phyloP scores from a whole-genome alignment of 2,797 vertebrate species.

The Eulemur rubriventer region DNA sequence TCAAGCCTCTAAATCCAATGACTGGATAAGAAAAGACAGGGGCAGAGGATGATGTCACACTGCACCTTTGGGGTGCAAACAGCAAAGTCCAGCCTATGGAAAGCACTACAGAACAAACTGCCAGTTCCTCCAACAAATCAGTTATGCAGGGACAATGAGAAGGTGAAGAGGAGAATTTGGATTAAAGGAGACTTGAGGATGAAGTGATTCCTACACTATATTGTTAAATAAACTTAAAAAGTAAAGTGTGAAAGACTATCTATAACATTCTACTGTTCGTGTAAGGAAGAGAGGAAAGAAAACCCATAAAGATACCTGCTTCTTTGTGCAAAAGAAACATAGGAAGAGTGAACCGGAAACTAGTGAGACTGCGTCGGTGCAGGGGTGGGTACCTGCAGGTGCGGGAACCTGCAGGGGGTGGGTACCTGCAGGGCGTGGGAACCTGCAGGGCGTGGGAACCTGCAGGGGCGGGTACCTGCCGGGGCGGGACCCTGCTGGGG shows the following conservation, averaged over 20 bases:
- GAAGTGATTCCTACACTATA: background rate
- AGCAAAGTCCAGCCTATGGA: background rate
- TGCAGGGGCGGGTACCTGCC: background rate
- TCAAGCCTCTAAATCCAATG: background rate
- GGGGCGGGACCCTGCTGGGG: no score
- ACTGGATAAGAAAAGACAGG: background rate
- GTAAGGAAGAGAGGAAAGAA: background rate
- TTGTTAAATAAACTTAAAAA: background rate
- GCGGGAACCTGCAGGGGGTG: no score
- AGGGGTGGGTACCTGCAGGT: background rate
- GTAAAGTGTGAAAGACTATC: background rate
- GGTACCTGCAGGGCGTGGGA: no score
- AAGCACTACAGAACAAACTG: background rate
- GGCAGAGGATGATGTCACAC: no score
- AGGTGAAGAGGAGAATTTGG: background rate
- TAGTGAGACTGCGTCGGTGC: background rate
- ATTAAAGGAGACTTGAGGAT: background rate
- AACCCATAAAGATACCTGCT: background rate
- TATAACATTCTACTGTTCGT: no score
- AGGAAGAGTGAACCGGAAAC: background rate
- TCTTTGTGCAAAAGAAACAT: background rate
- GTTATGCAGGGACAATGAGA: background rate
- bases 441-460: no score
- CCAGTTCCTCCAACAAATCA: no score
- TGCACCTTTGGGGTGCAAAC: accelerated